Base-by-base conservation (phyloP, 2,888 invertebrate species). In the Adineta ricciae region DNA sequence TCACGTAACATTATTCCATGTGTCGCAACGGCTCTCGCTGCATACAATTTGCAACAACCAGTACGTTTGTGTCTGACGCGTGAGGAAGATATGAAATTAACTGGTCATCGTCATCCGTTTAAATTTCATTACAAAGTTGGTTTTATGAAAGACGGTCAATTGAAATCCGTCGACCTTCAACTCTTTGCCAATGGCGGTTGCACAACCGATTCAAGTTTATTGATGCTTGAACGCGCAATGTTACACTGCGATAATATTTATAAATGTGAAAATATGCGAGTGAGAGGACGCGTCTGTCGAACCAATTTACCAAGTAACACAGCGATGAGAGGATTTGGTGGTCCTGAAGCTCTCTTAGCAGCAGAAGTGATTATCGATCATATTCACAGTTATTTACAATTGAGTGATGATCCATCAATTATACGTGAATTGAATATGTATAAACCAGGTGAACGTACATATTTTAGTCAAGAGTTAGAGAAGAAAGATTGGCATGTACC, bases 21-120 rank as follows among this genome's bases (percentile, higher is more conserved):
- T 46, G 83, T 46, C 38, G 21, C 41, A 72, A n/a, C 56, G 78
- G n/a, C 82, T n/a, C 41, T 56, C 85, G 86, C 64, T 82, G 83
- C 54, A 24, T 27, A 24, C 86, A 94, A 94, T 88, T 91, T 94
- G 7, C 92, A 93, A 83, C 92, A 93, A 87, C 95, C 96, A 0
- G 93, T 96, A 0, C 93, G 95, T 49, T 93, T 94, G 86, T 94
- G 95, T 93, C 90, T 96, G 84, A 96, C 96, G 89, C 92, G 97
- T 86, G 95, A 95, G 87, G 96, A 96, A 91, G 96, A 97, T 89
- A 96, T 97, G 94, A 91, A 93, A 87, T 93, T 94, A 88, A 94
- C 94, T 0, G 96, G 96, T 14, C 94, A 94, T 0, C 92, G 97
- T 86, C 95, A 97, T 92, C 96, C 96, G 0, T 95, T 95, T 89